Base-by-base conservation (phyloP, 2,113 vertebrate genomes). In the Phylloscopus trochiloides region DNA sequence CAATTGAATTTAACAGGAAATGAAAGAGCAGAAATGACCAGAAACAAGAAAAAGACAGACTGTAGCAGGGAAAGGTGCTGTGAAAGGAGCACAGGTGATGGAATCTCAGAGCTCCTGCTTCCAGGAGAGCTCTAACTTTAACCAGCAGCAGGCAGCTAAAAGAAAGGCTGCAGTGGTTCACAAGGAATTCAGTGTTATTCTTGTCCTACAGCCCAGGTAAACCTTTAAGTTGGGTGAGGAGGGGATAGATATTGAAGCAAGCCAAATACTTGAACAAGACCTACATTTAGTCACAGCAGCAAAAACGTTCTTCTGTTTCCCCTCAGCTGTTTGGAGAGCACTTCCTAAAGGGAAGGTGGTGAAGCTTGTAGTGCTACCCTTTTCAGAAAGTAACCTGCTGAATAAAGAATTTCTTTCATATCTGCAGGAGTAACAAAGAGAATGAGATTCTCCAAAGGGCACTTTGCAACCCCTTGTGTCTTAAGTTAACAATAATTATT, bases 141-240 rank as follows among this genome's bases (percentile, higher is more conserved):
- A 70, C 36, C 48, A 86, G 55, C 38, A 38, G 42, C 19, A 92
- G 28, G 58, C 38, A 66, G 50, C 51, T 87, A 52, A 76, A 88
- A 89, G 87, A 90, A 84, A 84, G n/a, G 9, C 32, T 90, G 85
- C 61, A 59, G 72, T 12, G 45, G 57, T 1, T 96, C 76, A 77
- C 42, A 52, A 73, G 58, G 24, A 71, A 54, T 61, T 63, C 0
- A 0, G 20, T 92, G 92, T 91, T 94, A 86, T 95, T 97, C 95
- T 83, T 96, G 73, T 95, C 74, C 48, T 36, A 38, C 38, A 62
- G 73, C 82, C 93, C 86, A 93, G 91, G 73, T 80, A 97, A 97
- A 93, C 43, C 52, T 80, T 94, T 68, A 55, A 79, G 76, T 29
- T 96, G 26, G 62, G 78, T 43, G 52, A 88, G 73, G 95, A 96